Evolutionary conservation across 2,113 vertebrate species (phyloP).

Genomic region (Tachycineta bicolor): DNA sequence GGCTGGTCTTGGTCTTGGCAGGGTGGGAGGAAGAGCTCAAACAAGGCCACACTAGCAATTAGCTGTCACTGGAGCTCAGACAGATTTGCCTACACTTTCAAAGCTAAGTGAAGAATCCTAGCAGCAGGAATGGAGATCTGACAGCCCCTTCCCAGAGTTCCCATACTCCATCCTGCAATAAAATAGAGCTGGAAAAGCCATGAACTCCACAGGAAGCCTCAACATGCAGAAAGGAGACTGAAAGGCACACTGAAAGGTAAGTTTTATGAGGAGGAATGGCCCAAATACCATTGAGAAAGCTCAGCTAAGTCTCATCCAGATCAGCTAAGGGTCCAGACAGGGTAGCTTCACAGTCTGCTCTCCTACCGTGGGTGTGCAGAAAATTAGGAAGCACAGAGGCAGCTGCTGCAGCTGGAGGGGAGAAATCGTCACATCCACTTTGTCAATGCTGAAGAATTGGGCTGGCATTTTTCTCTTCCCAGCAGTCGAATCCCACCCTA

Average conservation of each 20-base stretch:
- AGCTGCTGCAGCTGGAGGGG: conserved; percentile 27
- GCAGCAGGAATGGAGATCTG: background rate
- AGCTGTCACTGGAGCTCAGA: background rate
- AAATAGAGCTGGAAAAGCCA: background rate
- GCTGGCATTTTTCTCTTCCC: conserved; percentile 47
- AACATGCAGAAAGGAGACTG: background rate
- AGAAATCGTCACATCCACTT: conserved; percentile 39
- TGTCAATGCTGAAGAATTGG: background rate
- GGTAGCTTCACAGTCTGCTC: conserved; percentile 15
- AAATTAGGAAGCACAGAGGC: background rate
- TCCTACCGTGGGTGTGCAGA: background rate
- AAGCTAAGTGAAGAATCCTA: background rate
- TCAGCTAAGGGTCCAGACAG: background rate
- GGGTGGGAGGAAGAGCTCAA: background rate
- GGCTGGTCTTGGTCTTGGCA: background rate
- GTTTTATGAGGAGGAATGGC: background rate
- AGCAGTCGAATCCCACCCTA: conserved; percentile 47
- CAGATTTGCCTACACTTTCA: background rate
- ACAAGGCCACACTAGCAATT: background rate
- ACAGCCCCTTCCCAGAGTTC: background rate
- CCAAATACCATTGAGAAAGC: background rate
- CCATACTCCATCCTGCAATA: background rate
- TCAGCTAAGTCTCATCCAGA: background rate
- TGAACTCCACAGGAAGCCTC: background rate
- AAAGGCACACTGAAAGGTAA: background rate